Evolutionary conservation across 2,113 vertebrate genomes (phyloP).

Genomic region (Misgurnus anguillicaudatus): DNA sequence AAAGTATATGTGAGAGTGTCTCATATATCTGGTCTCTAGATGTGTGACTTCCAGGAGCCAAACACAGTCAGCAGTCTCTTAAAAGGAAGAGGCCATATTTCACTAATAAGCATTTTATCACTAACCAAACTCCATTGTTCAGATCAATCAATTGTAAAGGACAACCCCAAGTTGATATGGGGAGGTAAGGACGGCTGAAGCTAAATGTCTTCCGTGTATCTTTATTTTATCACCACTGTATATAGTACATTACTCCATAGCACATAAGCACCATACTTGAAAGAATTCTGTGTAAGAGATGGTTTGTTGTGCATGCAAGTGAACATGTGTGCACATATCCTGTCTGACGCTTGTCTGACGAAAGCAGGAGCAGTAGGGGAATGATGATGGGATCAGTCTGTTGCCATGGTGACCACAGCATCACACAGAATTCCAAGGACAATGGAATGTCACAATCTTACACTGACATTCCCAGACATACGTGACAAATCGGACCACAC

Average conservation of each 20-base stretch:
- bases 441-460: constrained; percentile 46
- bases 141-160: constrained; percentile 46
- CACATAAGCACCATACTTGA: neutral
- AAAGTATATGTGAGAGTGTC: constrained; percentile 29
- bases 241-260: neutral
- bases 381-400: constrained; percentile 52
- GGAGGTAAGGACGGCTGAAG: constrained; percentile 13
- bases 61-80: constrained; percentile 51
- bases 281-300: constrained; percentile 23
- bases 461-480: constrained; percentile 31
- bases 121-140: constrained; percentile 40
- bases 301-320: neutral
- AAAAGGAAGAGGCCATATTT: constrained; percentile 48
- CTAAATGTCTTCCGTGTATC: neutral
- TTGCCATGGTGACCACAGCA: constrained; percentile 54
- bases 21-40: constrained; percentile 38
- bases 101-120: constrained; percentile 54
- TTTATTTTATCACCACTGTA: neutral
- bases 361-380: constrained; percentile 48
- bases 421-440: constrained; percentile 52
- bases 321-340: constrained; percentile 3
- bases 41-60: constrained; percentile 46
- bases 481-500: constrained; percentile 19
- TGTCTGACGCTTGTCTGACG: constrained; percentile 26
- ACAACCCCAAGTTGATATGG: constrained; percentile 20